phyloP scores from a whole-genome alignment of 2,888 invertebrate genomes.

The Chrysina gloriosa region DNA sequence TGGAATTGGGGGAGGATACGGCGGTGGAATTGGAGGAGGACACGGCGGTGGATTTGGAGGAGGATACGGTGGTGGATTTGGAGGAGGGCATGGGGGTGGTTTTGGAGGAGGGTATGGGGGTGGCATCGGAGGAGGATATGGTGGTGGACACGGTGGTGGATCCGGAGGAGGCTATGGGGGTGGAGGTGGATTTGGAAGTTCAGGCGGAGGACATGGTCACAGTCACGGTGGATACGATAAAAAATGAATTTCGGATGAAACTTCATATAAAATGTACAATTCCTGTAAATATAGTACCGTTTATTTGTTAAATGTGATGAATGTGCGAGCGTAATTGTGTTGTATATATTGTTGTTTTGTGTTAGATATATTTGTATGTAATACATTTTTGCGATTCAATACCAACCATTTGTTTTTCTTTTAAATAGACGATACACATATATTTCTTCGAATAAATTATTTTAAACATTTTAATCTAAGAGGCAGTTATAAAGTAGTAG shows the following conservation, averaged over 20 bases:
- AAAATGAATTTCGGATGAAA: not conserved
- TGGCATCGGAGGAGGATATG: slow-evolving; percentile 54
- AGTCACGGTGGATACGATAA: slow-evolving; percentile 42
- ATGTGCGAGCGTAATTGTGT: slow-evolving; percentile 10
- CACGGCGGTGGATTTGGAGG: slow-evolving; percentile 42
- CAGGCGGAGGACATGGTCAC: slow-evolving; percentile 28
- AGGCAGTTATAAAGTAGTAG: too few species aligned
- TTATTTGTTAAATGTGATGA: slow-evolving; percentile 4
- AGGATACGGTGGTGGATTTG: slow-evolving; percentile 33
- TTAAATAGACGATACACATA: too few species aligned
- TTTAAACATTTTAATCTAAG: too few species aligned
- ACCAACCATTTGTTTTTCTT: too few species aligned
- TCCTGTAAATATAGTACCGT: slow-evolving; percentile 22
- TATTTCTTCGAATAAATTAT: too few species aligned
- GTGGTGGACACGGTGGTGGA: slow-evolving; percentile 43
- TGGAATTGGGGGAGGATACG: slow-evolving; percentile 34
- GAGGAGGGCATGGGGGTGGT: slow-evolving; percentile 41
- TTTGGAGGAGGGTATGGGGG: slow-evolving; percentile 58
- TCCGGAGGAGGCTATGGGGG: slow-evolving; percentile 31
- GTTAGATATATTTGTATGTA: slow-evolving; percentile 11
- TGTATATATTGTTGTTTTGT: slow-evolving; percentile 19
- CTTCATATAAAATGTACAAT: slow-evolving; percentile 1
- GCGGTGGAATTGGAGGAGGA: slow-evolving; percentile 39
- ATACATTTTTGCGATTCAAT: too few species aligned
- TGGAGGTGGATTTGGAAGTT: too few species aligned